Percentiles rank a stretch among this genome's conserved stretches.
phyloP scores from a whole-genome alignment of 2,888 invertebrate genomes.

The Diplolepis rosae region DNA sequence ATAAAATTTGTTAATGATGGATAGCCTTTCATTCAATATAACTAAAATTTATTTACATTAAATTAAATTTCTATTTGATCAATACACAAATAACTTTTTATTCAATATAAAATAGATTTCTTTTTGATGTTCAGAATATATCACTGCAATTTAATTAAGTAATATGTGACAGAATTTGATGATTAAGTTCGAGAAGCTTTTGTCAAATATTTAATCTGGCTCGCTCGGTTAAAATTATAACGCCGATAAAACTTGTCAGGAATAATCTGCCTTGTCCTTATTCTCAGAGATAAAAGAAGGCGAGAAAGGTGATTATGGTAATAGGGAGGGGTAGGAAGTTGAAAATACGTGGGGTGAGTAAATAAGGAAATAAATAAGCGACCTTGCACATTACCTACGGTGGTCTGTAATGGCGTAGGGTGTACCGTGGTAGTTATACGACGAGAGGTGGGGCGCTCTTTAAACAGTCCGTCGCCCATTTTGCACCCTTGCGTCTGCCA shows the following conservation, averaged over 20 bases:
- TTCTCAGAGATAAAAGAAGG: neutral
- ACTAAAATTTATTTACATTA: too few relatives aligned
- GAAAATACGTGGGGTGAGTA: constrained; percentile 35
- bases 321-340: constrained; percentile 32
- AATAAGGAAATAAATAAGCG: constrained; percentile 44
- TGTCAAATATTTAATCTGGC: neutral
- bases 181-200: neutral
- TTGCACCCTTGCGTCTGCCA: constrained; percentile 50
- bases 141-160: too few relatives aligned
- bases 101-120: too few relatives aligned
- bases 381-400: constrained; percentile 47
- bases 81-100: too few relatives aligned
- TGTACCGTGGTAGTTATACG: constrained; percentile 33
- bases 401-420: constrained; percentile 46
- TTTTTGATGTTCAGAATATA: too few relatives aligned
- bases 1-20: too few relatives aligned
- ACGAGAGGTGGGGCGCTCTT: constrained; percentile 52
- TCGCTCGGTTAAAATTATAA: neutral
- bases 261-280: neutral
- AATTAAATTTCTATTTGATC: too few relatives aligned
- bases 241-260: neutral
- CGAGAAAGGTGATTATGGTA: constrained; percentile 29
- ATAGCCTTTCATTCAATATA: too few relatives aligned
- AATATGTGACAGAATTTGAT: neutral
- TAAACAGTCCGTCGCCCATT: constrained; percentile 61